phyloP scores from a whole-genome alignment of 2,113 vertebrate species.

The Cynocephalus volans region DNA sequence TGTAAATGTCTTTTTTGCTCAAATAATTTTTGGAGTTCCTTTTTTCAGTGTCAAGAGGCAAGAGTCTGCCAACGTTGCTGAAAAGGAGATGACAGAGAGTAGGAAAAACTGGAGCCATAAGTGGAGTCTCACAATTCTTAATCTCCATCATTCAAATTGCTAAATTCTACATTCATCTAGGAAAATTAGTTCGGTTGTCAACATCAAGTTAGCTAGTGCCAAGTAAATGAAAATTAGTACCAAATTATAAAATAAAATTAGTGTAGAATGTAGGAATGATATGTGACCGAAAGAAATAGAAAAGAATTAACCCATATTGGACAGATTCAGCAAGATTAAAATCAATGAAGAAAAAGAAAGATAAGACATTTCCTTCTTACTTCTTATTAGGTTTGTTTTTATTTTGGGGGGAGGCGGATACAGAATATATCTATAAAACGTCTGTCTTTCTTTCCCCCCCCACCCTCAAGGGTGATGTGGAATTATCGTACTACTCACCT shows the following conservation, averaged over 20 bases:
- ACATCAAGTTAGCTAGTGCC: neutral
- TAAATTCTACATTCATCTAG: neutral
- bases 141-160: neutral
- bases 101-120: neutral
- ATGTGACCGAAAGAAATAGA: neutral
- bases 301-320: neutral
- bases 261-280: neutral
- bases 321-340: neutral
- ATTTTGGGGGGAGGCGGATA: neutral
- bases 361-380: neutral
- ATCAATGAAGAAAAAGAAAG: neutral
- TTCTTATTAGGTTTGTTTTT: constrained; percentile 28
- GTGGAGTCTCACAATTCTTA: neutral
- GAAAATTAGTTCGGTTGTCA: neutral
- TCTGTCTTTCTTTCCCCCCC: neutral
- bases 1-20: neutral
- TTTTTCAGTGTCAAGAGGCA: neutral
- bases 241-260: constrained; percentile 24
- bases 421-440: neutral
- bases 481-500: neutral
- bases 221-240: neutral
- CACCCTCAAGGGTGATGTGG: neutral
- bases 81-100: neutral
- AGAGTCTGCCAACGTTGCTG: neutral
- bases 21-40: neutral